Conservation (phyloP, 2,113 vertebrate genomes). For the Macroglossus sobrinus region DNA sequence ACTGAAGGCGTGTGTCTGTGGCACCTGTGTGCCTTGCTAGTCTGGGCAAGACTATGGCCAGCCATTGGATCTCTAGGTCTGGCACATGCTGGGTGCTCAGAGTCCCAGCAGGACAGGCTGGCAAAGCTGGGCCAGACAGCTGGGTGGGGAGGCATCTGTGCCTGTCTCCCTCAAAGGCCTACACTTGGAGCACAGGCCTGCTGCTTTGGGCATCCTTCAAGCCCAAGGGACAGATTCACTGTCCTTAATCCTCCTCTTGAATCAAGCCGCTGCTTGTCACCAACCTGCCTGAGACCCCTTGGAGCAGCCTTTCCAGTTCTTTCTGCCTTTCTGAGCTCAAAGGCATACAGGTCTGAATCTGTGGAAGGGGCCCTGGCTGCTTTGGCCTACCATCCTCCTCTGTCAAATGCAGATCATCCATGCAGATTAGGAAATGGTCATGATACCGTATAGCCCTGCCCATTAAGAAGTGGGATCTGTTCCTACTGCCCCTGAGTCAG, state of each 20-base stretch:
- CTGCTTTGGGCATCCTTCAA: not conserved
- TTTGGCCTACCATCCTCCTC: not conserved
- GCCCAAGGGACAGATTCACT: not conserved
- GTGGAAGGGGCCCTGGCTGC: no score
- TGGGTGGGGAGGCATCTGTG: not conserved
- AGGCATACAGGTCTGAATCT: not conserved
- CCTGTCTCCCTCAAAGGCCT: not conserved
- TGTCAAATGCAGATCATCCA: not conserved
- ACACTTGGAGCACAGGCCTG: not conserved
- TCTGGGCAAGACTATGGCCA: not conserved
- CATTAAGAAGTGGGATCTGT: not conserved
- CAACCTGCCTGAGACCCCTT: not conserved
- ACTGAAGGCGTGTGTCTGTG: no score
- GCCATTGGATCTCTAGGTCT: not conserved
- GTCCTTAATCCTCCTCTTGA: constrained; percentile 37
- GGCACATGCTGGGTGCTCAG: not conserved
- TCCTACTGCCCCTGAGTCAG: no score
- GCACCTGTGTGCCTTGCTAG: not conserved
- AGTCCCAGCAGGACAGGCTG: not conserved
- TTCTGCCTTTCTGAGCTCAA: not conserved
- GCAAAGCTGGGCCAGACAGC: not conserved
- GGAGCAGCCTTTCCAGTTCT: not conserved
- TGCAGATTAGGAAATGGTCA: not conserved
- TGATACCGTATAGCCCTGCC: not conserved
- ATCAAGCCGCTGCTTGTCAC: constrained; percentile 32